Base-by-base conservation (phyloP, 1,140 invertebrate species). In the Diorhabda carinulata region DNA sequence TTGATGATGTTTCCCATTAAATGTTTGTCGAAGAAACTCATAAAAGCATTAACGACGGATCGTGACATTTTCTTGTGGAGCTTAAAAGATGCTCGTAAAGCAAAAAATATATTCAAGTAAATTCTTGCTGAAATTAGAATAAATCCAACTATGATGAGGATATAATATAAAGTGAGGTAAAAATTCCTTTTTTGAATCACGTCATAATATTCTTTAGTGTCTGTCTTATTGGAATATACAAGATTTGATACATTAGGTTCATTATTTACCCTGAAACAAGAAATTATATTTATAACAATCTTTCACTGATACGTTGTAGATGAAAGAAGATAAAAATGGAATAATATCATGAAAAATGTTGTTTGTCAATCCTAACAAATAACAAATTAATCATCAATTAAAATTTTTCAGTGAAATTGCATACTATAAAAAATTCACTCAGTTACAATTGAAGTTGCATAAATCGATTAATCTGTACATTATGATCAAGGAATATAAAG, bases 81-180 rank as follows among this genome's bases (percentile, higher is more conserved):
- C 6, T 74, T 75, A 60, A 64, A 69, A 40, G 74, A 73, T 9
- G 73, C 74, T 65, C 64, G 69, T 43, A 66, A 66, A 9, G 68
- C 68, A 61, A 73, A 74, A 43, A 70, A 73, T 62, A 72, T 77
- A 59, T 61, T 74, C 58, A 62, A 68, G 64, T 72, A 70, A 63
- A 67, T 73, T 65, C 61, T 87, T 82, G 67, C 85, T 79, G 61
- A 79, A 69, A 71, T 79, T 75, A 78, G 89, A 88, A 43, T 90
- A 80, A 59, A 83, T 77, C 77, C 91, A 88, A 79, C 90, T 88
- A 73, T 87, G 83, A 44, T 83, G 81, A 2, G 86, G 86, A 64
- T 87, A 78, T 86, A 85, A 79, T 88, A 89, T 62, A 87, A 72
- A 71, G 89, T 89, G 63, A 90, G 89, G 83, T 59, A 86, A 74